Conservation (phyloP, 2,113 vertebrate genomes). For the Serinus canaria region DNA sequence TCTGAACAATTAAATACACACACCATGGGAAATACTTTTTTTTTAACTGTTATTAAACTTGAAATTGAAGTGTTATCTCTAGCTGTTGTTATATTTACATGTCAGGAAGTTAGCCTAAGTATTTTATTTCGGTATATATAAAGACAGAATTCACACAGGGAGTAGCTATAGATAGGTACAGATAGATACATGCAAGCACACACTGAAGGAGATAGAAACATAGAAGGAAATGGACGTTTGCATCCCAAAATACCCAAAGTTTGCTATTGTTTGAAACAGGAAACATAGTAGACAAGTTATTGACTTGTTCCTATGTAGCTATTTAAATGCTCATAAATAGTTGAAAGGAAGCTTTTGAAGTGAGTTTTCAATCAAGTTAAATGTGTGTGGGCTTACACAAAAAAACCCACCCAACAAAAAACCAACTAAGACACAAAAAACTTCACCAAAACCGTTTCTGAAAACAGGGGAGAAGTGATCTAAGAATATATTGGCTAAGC, state of each 20-base stretch:
- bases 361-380: not conserved
- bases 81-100: not conserved
- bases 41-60: not conserved
- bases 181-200: not conserved
- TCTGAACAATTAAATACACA: not conserved
- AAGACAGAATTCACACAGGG: not conserved
- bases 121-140: not conserved
- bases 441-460: not conserved
- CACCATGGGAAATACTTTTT: not conserved
- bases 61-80: not conserved
- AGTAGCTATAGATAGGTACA: not conserved
- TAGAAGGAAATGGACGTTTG: not conserved
- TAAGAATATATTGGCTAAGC: not conserved
- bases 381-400: not conserved
- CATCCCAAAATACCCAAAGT: not conserved
- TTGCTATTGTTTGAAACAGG: constrained; percentile 53
- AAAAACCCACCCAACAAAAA: not conserved
- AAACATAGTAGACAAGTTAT: constrained; percentile 32
- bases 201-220: not conserved
- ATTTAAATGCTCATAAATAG: constrained; percentile 26
- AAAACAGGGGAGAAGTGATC: not conserved
- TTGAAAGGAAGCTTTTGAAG: constrained; percentile 58
- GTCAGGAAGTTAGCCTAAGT: not conserved
- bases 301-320: constrained; percentile 42
- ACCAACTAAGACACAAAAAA: not conserved